Conservation (phyloP, 2,113 vertebrate genomes). For the Rhodinocichla rosea region DNA sequence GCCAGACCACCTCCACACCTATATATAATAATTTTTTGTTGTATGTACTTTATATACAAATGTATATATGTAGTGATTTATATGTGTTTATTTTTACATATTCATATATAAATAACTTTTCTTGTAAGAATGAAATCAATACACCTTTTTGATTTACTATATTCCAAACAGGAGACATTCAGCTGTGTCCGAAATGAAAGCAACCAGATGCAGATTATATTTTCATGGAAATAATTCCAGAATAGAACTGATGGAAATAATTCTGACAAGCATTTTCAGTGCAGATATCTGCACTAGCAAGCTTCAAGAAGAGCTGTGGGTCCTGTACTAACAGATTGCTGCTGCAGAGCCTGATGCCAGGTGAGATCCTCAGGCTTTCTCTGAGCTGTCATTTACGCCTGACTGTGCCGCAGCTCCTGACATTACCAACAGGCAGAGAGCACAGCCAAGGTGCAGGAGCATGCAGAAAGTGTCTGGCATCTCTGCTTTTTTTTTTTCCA, state of each 20-base stretch:
- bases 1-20: neutral
- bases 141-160: neutral
- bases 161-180: neutral
- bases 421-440: neutral
- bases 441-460: neutral
- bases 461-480: neutral
- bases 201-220: neutral
- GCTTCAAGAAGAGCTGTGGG: neutral
- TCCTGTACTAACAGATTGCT: neutral
- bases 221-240: neutral
- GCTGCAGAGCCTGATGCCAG: neutral
- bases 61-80: neutral
- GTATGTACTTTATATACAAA: neutral
- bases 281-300: neutral
- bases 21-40: neutral
- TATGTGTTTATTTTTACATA: neutral
- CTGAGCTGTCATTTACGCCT: neutral
- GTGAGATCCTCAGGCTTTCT: neutral
- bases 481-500: neutral
- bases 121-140: neutral
- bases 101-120: neutral
- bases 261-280: neutral
- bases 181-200: neutral
- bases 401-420: neutral
- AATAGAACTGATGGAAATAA: neutral